A percentile compares a stretch with the other conserved stretches of the same genome.
Evolutionary conservation across 2,888 invertebrate genomes (phyloP).

Genomic region (Neoitamus cyanurus): DNA sequence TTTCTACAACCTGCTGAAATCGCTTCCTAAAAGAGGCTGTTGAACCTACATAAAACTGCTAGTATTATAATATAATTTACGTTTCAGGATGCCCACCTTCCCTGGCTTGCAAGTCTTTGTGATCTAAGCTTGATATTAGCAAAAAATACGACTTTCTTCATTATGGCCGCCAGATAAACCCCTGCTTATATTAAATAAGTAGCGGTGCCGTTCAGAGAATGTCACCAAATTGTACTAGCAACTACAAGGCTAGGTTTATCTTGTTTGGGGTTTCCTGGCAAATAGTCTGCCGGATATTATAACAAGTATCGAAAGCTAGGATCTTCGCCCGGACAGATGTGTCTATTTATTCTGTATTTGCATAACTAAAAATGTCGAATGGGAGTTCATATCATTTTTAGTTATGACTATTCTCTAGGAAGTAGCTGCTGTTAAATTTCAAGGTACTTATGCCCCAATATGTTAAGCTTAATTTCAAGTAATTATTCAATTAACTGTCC

Average conservation of each 20-base stretch:
- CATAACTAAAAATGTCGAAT: background rate
- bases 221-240: background rate
- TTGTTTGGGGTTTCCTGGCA: background rate
- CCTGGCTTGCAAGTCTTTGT: too few relatives aligned
- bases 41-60: background rate
- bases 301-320: background rate
- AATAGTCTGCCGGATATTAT: too few relatives aligned
- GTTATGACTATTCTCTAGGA: background rate
- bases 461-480: background rate
- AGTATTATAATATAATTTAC: background rate
- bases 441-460: background rate
- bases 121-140: background rate
- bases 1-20: background rate
- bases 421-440: background rate
- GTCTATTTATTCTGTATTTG: background rate
- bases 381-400: background rate
- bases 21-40: background rate
- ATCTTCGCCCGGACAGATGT: background rate
- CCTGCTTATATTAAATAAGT: background rate
- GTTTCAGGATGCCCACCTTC: too few relatives aligned
- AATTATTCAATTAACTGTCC: background rate
- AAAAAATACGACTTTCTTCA: background rate
- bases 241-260: background rate
- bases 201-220: background rate
- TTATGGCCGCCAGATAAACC: background rate